Conservation (phyloP, 2,888 invertebrate genomes). For the Eudemis profundana region DNA sequence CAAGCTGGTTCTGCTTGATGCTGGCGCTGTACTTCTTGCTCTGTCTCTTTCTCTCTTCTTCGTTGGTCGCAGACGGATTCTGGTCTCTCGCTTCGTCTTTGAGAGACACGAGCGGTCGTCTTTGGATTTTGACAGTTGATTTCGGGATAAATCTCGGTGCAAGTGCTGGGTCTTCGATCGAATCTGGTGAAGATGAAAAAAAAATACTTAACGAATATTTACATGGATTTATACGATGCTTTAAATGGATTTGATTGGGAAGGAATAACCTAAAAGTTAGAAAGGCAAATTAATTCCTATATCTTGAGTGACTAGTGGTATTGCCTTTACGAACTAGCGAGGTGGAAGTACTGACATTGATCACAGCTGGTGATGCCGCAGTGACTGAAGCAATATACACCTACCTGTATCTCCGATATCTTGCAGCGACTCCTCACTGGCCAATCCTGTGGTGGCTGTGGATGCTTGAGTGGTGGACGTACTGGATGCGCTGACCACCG, state of each 20-base stretch:
- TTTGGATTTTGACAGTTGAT: slow-evolving; percentile 61
- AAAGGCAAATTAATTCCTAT: too few species aligned
- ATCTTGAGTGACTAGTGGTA: too few species aligned
- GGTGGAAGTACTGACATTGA: too few species aligned
- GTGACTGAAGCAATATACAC: slow-evolving; percentile 21
- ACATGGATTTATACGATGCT: too few species aligned
- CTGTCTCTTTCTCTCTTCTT: slow-evolving; percentile 76
- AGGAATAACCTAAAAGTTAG: too few species aligned
- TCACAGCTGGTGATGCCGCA: not conserved
- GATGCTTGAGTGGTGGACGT: slow-evolving; percentile 53
- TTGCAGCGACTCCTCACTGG: slow-evolving; percentile 72
- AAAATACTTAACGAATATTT: not conserved
- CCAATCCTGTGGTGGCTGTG: slow-evolving; percentile 55
- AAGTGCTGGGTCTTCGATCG: slow-evolving; percentile 69
- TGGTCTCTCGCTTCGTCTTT: slow-evolving; percentile 68
- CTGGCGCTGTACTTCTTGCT: slow-evolving; percentile 79
- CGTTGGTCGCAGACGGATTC: slow-evolving; percentile 76
- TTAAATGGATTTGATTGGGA: too few species aligned
- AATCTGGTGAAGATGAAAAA: slow-evolving; percentile 57
- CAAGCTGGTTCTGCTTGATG: slow-evolving; percentile 75
- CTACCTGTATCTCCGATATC: slow-evolving; percentile 67
- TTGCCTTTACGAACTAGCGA: too few species aligned
- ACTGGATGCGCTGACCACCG: slow-evolving; percentile 49
- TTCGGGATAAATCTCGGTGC: slow-evolving; percentile 56
- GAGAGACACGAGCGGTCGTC: slow-evolving; percentile 71